phyloP scores from a whole-genome alignment of 2,113 vertebrate genomes.

The Malurus melanocephalus region DNA sequence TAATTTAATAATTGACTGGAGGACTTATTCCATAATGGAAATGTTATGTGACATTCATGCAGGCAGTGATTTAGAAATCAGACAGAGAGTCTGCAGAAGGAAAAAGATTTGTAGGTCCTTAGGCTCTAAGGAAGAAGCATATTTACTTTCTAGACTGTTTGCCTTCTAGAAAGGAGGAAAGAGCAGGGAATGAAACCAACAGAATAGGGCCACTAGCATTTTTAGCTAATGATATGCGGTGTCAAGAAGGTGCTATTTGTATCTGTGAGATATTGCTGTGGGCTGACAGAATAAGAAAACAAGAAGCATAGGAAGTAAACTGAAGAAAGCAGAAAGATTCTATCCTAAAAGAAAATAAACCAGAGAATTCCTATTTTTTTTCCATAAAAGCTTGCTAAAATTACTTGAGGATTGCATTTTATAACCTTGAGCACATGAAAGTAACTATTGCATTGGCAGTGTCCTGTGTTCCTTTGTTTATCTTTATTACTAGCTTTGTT shows the following conservation, averaged over 20 bases:
- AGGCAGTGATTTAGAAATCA: slow-evolving; percentile 51
- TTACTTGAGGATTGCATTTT: background rate
- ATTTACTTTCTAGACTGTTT: slow-evolving; percentile 51
- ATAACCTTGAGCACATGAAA: background rate
- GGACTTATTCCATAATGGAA: slow-evolving; percentile 46
- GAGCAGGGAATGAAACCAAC: slow-evolving; percentile 17
- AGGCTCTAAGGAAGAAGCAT: slow-evolving; percentile 3
- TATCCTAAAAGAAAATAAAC: background rate
- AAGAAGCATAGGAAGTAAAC: slow-evolving; percentile 30
- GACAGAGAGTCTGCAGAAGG: background rate
- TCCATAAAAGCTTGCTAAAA: background rate
- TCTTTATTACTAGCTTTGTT: background rate
- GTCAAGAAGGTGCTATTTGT: slow-evolving; percentile 48
- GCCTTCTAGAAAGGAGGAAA: slow-evolving; percentile 43
- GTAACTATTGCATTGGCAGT: slow-evolving; percentile 9
- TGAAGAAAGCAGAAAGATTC: slow-evolving; percentile 10
- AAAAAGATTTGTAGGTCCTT: slow-evolving; percentile 18
- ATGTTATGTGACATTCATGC: slow-evolving; percentile 41
- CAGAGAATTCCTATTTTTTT: background rate
- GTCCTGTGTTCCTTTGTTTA: background rate
- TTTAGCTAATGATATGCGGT: slow-evolving; percentile 40
- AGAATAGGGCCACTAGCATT: slow-evolving; percentile 28
- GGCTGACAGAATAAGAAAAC: slow-evolving; percentile 28
- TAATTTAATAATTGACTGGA: slow-evolving; percentile 53
- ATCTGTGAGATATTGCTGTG: slow-evolving; percentile 27